Conservation (phyloP, 2,113 vertebrate species). For the Neolamprologus brichardi region DNA sequence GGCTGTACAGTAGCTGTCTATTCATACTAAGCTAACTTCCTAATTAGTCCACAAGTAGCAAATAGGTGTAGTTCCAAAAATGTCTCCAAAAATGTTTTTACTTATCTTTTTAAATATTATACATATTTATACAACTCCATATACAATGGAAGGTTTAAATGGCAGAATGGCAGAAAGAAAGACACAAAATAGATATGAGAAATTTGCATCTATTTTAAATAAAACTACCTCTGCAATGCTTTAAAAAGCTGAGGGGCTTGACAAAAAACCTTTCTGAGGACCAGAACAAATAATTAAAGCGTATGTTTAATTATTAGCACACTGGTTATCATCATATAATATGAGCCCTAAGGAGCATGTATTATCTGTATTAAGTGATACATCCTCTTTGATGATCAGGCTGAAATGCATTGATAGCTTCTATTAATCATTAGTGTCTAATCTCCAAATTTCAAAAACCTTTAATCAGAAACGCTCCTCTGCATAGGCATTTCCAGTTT, state of each 20-base stretch:
- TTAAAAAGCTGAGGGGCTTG: not conserved
- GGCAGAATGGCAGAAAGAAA: not conserved
- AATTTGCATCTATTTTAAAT: not conserved
- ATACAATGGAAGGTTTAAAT: not conserved
- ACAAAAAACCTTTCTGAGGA: not conserved
- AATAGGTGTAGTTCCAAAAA: not conserved
- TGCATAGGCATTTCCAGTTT: conserved; percentile 13
- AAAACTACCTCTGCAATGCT: not conserved
- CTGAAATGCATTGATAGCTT: not conserved
- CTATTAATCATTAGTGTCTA: conserved; percentile 16
- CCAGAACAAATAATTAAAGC: not conserved
- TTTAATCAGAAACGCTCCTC: not conserved
- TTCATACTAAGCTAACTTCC: not conserved
- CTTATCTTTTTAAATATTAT: not conserved
- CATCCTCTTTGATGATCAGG: not conserved
- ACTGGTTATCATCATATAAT: not conserved
- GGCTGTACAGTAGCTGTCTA: not conserved
- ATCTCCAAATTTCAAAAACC: conserved; percentile 14
- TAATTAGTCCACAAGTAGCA: not conserved
- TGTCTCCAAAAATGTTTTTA: not conserved
- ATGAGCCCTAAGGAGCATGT: not conserved
- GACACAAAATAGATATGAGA: not conserved
- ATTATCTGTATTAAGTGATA: not conserved
- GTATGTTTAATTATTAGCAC: not conserved
- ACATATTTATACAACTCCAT: not conserved